Evolutionary conservation across 2,888 invertebrate species (phyloP).

Genomic region (Cylindroiulus punctatus): DNA sequence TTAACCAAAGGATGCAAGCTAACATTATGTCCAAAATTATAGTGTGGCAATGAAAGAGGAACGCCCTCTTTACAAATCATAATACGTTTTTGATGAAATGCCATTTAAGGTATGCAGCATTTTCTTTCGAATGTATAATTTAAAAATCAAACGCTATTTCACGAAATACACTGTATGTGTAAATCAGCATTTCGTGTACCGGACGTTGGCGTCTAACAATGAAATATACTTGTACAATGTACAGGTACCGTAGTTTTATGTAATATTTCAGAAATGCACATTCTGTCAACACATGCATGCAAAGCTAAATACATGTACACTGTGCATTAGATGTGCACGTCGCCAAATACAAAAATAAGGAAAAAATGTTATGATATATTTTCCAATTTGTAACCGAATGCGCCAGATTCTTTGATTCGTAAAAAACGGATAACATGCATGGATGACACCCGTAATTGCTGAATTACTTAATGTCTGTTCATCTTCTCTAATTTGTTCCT

Average conservation of each 20-base stretch:
- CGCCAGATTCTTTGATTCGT: too few species aligned
- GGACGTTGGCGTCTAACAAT: neutral
- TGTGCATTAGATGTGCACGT: too few species aligned
- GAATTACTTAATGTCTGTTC: too few species aligned
- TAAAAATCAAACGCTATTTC: constrained; percentile 22
- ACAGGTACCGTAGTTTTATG: neutral
- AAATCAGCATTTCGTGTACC: neutral
- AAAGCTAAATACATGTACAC: neutral
- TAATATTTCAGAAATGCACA: neutral
- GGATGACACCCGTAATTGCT: too few species aligned
- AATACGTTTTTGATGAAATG: neutral
- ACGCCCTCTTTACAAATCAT: neutral
- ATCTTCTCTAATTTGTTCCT: too few species aligned
- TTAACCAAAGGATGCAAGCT: neutral
- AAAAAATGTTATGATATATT: neutral
- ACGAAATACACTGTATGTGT: neutral
- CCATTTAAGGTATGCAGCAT: neutral
- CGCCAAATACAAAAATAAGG: neutral
- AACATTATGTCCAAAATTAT: neutral
- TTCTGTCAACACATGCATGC: neutral
- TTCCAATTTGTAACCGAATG: too few species aligned
- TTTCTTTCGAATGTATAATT: neutral
- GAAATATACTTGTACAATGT: too few species aligned
- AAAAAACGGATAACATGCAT: too few species aligned
- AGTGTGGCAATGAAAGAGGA: neutral